Evolutionary conservation across 2,797 vertebrate species (phyloP), one percentile per base, ranked within the genome.

Genomic region (Champsocephalus gunnari): DNA sequence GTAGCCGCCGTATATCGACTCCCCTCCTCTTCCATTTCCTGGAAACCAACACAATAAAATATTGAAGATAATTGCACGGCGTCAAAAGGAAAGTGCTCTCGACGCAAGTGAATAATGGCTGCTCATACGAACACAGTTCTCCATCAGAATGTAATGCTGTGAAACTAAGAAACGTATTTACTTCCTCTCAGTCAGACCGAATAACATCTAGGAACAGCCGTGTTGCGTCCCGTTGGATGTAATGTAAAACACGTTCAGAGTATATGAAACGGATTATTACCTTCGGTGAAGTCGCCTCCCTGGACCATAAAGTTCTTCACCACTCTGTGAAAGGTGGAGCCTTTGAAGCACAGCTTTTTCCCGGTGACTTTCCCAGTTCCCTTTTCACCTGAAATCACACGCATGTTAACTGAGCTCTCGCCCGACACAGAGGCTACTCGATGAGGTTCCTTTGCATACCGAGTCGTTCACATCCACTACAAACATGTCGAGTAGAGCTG

Each of bases 281-380:
- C 98, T 96, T 99, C 98, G 0, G 97, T 98, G 96, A 99, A 99
- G 96, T 99, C 98, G 83, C 98, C 98, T 85, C 98, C 98, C 93
- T 99, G 98, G 93, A 99, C 95, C 98, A 99, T 99, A 94, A 99
- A 99, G 95, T 98, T 99, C 96, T 99, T 99, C 91, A 99, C 98
- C 89, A 99, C 97, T 86, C 98, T 96, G 87, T 99, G 98, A 95
- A 99, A 99, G 0, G 98, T 99, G 75, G 98, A 99, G 88, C 98
- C 98, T 96, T 99, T 99, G 92, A 95, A 99, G 93, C 97, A 99
- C 79, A 99, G 94, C 90, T 99, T 96, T 96, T 99, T 99, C 71
- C 96, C 96, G 77, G 98, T 99, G 88, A 94, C 94, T 97, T 97
- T 99, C 81, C 98, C 97, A 79, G 94, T 95, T 95, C 98, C 97